Conservation (phyloP, 1,140 invertebrate genomes). For the Bombus ignitus region DNA sequence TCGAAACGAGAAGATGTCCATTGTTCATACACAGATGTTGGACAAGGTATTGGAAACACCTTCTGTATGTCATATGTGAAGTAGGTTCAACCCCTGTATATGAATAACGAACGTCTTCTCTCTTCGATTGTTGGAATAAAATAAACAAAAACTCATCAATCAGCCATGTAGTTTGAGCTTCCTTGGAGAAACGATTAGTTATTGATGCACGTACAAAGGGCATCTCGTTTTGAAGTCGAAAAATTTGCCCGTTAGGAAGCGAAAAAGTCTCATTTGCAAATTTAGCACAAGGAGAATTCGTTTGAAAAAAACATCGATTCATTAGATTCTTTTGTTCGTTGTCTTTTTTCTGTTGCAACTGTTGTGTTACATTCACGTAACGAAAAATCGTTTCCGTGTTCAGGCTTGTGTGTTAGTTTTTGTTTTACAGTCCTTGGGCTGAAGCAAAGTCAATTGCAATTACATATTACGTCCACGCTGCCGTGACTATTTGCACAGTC, state of each 20-base stretch:
- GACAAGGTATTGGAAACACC: no score
- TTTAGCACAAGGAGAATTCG: neutral
- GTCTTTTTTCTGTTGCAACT: neutral
- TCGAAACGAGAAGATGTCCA: no score
- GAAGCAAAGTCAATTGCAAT: slow-evolving; percentile 16
- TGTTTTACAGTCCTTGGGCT: slow-evolving; percentile 11
- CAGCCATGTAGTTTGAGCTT: no score
- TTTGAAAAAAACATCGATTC: slow-evolving; percentile 5
- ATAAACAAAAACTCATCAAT: no score
- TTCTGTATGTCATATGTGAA: no score
- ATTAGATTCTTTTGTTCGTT: neutral
- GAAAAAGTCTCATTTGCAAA: neutral
- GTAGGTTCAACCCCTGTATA: no score
- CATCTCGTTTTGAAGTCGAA: neutral
- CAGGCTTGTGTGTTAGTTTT: neutral
- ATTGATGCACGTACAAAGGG: no score
- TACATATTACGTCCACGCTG: slow-evolving; percentile 7
- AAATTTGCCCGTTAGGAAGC: rapidly evolving
- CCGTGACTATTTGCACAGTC: neutral
- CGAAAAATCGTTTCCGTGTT: slow-evolving; percentile 2
- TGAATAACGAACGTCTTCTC: no score
- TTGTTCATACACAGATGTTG: no score
- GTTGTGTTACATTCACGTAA: neutral
- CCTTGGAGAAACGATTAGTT: neutral
- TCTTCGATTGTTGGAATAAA: no score